Percentiles rank a stretch among this genome's conserved stretches.
Conservation (phyloP, 1,140 invertebrate species). For the Leptopilina clavipes region DNA sequence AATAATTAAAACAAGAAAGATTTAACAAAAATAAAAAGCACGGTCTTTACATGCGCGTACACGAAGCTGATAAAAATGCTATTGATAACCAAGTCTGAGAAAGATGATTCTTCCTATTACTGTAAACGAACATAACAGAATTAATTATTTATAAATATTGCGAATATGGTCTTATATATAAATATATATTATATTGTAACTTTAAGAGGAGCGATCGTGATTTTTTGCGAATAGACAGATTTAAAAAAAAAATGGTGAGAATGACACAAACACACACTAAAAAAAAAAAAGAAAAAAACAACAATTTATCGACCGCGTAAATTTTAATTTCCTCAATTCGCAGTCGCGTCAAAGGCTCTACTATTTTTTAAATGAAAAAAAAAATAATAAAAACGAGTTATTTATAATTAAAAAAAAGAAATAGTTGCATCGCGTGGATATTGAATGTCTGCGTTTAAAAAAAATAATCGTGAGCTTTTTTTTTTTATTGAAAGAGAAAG, state of each 20-base stretch:
- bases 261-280: slow-evolving; percentile 29
- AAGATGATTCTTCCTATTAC: slow-evolving; percentile 60
- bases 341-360: slow-evolving; percentile 39
- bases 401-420: slow-evolving; percentile 44
- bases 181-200: slow-evolving; percentile 40
- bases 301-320: slow-evolving; percentile 26
- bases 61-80: slow-evolving; percentile 46
- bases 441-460: slow-evolving; percentile 33
- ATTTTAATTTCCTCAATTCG: slow-evolving; percentile 40
- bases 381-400: slow-evolving; percentile 36
- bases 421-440: slow-evolving; percentile 35
- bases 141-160: slow-evolving; percentile 63
- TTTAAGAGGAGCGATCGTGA: slow-evolving; percentile 29
- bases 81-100: slow-evolving; percentile 60
- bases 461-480: slow-evolving; percentile 27
- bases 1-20: slow-evolving; percentile 1
- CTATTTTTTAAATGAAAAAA: slow-evolving; percentile 48
- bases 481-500: neutral
- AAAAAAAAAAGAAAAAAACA: no score
- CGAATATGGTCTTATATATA: slow-evolving; percentile 51
- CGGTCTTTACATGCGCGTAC: slow-evolving; percentile 24
- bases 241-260: slow-evolving; percentile 6
- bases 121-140: slow-evolving; percentile 58
- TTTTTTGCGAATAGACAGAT: slow-evolving; percentile 27
- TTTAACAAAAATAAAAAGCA: neutral